Evolutionary conservation across 2,797 vertebrate species (phyloP).

Genomic region (Gymnothorax javanicus): DNA sequence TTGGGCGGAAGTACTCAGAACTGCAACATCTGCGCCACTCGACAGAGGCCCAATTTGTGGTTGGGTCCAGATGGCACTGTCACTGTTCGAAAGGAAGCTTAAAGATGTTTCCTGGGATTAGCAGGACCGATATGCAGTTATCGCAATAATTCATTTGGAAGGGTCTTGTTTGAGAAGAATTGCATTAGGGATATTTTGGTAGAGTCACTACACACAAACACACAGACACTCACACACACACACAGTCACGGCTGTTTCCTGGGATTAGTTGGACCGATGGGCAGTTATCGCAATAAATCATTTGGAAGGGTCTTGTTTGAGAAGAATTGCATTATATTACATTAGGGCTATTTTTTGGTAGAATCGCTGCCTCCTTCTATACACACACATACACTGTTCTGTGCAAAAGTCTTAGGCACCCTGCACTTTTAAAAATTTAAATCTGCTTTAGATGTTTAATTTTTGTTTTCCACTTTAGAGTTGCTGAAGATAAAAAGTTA

Average conservation of each 20-base stretch:
- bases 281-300: not conserved
- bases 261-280: not conserved
- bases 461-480: no score
- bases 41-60: slow-evolving; percentile 1
- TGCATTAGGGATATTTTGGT: not conserved
- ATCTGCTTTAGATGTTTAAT: no score
- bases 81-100: not conserved
- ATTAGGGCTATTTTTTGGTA: not conserved
- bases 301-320: not conserved
- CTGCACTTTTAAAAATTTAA: no score
- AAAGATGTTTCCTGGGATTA: slow-evolving; percentile 20
- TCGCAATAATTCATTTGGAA: not conserved
- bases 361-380: no score
- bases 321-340: not conserved
- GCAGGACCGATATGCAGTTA: not conserved
- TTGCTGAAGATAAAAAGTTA: no score
- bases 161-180: not conserved
- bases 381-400: no score
- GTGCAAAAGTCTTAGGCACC: no score
- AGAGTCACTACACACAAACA: no score
- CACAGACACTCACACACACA: no score
- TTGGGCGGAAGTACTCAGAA: not conserved
- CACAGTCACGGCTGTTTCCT: not conserved
- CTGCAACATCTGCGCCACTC: not conserved
- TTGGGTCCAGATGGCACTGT: not conserved